phyloP scores from a whole-genome alignment of 2,113 vertebrate genomes.

The Strigops habroptila region DNA sequence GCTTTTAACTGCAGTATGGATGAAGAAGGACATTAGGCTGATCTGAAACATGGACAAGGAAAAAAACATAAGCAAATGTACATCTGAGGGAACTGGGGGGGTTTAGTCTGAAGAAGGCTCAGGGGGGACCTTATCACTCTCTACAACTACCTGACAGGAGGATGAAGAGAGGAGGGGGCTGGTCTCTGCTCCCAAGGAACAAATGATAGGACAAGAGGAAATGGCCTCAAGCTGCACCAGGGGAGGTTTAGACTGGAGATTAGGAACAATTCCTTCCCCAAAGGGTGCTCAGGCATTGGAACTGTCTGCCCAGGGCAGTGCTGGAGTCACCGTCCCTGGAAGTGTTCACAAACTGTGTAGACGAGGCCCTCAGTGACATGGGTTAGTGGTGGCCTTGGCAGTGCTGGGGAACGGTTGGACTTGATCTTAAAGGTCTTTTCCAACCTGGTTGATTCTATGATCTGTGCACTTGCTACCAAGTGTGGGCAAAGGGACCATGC shows the following conservation, averaged over 20 bases:
- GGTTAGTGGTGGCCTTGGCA: background rate
- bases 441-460: background rate
- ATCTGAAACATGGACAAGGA: background rate
- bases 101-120: background rate
- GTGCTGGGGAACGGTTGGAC: background rate
- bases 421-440: background rate
- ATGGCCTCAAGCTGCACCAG: background rate
- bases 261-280: background rate
- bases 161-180: background rate
- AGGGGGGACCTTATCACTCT: background rate
- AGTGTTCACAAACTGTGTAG: background rate
- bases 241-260: background rate
- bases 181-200: background rate
- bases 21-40: background rate
- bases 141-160: background rate
- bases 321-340: background rate
- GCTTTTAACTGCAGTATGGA: background rate
- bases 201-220: background rate
- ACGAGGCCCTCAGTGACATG: background rate
- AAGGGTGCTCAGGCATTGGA: background rate
- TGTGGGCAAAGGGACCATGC: background rate
- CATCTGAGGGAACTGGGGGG: background rate
- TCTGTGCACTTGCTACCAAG: background rate
- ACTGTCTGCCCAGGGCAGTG: background rate
- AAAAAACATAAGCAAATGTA: background rate